These are phyloP conservation scores for Lepus timidus DNA, from an alignment of 2,113 vertebrate species.

Conservation along the genomic window DNA sequence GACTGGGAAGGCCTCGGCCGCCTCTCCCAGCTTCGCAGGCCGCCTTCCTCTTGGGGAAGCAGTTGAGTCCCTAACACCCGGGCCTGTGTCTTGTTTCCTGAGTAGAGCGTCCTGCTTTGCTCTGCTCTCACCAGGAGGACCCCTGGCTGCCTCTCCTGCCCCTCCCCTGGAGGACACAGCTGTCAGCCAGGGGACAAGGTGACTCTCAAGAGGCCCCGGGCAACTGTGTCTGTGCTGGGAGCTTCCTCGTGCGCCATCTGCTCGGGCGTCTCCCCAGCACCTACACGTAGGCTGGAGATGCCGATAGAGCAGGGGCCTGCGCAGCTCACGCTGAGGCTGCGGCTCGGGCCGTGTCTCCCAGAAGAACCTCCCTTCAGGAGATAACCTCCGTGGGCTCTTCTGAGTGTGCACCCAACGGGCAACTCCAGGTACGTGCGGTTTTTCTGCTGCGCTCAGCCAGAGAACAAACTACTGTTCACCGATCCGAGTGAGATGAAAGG, in stretches of 20 bases:
- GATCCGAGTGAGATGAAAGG: background rate
- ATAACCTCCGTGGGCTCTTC: background rate
- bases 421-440: background rate
- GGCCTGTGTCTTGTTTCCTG: conserved; percentile 18
- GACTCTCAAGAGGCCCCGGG: background rate
- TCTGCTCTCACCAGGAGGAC: background rate
- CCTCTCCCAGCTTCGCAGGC: background rate
- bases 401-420: background rate
- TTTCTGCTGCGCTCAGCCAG: background rate
- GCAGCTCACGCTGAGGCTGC: background rate
- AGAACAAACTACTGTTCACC: background rate
- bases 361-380: background rate
- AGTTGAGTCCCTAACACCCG: background rate
- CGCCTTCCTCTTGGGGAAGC: background rate
- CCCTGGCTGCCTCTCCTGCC: background rate
- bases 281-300: background rate
- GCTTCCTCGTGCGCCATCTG: background rate
- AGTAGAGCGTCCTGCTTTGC: background rate
- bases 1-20: background rate
- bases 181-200: background rate
- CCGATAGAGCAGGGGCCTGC: fast-evolving
- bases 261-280: background rate
- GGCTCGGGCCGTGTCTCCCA: fast-evolving
- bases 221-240: background rate
- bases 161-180: background rate